These are phyloP conservation scores for Endomychus coccineus DNA, from an alignment of 2,888 invertebrate genomes.

Conservation along the genomic window DNA sequence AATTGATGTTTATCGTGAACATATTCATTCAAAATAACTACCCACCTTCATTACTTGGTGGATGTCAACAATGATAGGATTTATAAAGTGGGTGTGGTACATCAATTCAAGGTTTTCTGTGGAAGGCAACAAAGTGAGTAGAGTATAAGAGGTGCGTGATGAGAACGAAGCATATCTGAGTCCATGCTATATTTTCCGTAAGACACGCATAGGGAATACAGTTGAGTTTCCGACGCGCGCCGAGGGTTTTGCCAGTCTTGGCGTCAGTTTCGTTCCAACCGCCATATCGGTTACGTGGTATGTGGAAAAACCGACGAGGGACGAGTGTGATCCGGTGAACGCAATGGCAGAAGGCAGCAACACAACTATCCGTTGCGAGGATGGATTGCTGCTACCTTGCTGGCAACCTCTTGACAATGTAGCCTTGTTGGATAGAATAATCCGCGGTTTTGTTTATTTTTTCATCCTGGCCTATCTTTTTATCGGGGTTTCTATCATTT, in stretches of 20 bases:
- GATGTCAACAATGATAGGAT: no score
- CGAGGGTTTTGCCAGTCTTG: constrained; percentile 9
- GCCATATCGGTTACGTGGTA: constrained; percentile 9
- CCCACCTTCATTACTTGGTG: no score
- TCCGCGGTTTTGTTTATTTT: constrained; percentile 89
- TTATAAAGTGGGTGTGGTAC: constrained; percentile 11
- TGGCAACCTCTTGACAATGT: constrained; percentile 83
- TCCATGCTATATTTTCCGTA: no score
- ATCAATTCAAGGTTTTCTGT: constrained; percentile 5
- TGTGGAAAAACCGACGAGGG: constrained; percentile 1
- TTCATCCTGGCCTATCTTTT: constrained; percentile 85
- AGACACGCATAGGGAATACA: no score
- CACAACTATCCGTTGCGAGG: constrained; percentile 52
- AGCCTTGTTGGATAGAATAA: constrained; percentile 64
- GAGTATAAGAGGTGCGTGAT: constrained; percentile 15
- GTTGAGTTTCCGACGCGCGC: no score
- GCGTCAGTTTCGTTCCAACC: constrained; percentile 10
- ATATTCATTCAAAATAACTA: no score
- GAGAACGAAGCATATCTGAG: no score
- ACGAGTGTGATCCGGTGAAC: constrained; percentile 11
- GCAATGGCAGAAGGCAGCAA: constrained; percentile 16
- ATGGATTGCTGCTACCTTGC: constrained; percentile 79
- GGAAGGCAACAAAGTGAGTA: no score
- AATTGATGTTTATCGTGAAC: no score
- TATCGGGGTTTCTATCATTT: constrained; percentile 97